phyloP scores from a whole-genome alignment of 2,888 invertebrate species.

The Mythimna albipuncta region DNA sequence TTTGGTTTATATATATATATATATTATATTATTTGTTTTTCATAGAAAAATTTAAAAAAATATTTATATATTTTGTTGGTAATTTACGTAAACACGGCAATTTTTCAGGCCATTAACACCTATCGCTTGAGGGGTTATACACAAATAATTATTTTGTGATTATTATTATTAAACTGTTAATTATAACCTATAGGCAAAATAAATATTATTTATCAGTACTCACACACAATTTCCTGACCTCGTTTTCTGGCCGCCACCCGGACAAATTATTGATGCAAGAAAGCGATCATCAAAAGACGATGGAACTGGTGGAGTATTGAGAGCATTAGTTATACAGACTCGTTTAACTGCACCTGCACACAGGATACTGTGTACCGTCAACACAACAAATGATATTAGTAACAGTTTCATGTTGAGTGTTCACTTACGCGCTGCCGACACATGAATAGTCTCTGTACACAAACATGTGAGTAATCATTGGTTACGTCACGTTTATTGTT shows the following conservation, averaged over 20 bases:
- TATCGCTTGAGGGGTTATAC: no score
- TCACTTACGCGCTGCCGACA: not conserved
- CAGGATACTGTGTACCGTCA: constrained; percentile 10
- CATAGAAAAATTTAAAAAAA: no score
- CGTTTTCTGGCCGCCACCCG: constrained; percentile 14
- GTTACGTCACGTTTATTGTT: not conserved
- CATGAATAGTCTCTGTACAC: not conserved
- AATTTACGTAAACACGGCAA: no score
- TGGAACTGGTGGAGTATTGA: fast-evolving
- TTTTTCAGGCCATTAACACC: no score
- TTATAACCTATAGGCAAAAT: no score
- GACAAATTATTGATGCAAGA: constrained; percentile 1
- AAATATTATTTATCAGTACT: not conserved
- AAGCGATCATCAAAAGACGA: constrained; percentile 12
- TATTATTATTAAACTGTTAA: no score
- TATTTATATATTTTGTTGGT: no score
- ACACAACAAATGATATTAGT: not conserved
- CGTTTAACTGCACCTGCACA: constrained; percentile 6
- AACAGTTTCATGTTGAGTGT: constrained; percentile 14
- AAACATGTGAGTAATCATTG: not conserved
- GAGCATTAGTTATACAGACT: not conserved
- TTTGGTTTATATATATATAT: no score
- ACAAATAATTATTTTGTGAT: no score
- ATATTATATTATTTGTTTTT: no score
- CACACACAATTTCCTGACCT: constrained; percentile 25